Base-by-base conservation (phyloP, 2,888 invertebrate genomes). In the Rotaria sp. region DNA sequence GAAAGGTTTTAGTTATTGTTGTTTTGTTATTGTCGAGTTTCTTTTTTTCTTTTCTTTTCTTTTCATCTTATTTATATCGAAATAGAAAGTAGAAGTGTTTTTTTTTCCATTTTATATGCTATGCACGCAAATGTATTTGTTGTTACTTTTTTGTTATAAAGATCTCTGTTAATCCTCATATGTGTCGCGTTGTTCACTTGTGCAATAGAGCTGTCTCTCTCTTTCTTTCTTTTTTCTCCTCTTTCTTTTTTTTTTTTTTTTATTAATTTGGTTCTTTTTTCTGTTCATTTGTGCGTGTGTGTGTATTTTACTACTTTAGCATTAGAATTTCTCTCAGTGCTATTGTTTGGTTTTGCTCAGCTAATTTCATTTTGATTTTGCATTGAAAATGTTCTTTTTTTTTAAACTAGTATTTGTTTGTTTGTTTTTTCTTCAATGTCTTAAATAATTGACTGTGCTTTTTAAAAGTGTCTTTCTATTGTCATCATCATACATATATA, bases 321-420 rank as follows among this genome's bases (percentile, higher is more conserved):
- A 67, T 67, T 35, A 67, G 67, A 67, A 67, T 38, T 38, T 67
- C 35, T 67, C 21, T 67, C 67, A 67, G 30, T 38, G 67, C 35
- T 67, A 38, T 67, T 38, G 67, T 67, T 67, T 67, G 35, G 67
- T 67, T 67, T 67, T 67, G 67, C 67, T 67, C 67, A 67, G 67
- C 67, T 67, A 35, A 59, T 38, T 67, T 67, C 67, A 67, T 67
- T 67, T 35, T 67, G 18, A 67, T 67, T 55, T 67, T 35, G 67
- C 67, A 67, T 67, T 67, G 67, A 67, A 67, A 67, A 67, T 67
- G 67, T 67, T 67, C 67, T 30, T 21, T 15, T 21, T 67, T 50
- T 52, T 52, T 24, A 30, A 67, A 30, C 8, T 67, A 67, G 35
- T 67, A 38, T 55, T 21, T 52, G 52, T 8, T 52, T 26, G 10